phyloP scores from a whole-genome alignment of 2,888 invertebrate genomes.

The Frankliniella intonsa region DNA sequence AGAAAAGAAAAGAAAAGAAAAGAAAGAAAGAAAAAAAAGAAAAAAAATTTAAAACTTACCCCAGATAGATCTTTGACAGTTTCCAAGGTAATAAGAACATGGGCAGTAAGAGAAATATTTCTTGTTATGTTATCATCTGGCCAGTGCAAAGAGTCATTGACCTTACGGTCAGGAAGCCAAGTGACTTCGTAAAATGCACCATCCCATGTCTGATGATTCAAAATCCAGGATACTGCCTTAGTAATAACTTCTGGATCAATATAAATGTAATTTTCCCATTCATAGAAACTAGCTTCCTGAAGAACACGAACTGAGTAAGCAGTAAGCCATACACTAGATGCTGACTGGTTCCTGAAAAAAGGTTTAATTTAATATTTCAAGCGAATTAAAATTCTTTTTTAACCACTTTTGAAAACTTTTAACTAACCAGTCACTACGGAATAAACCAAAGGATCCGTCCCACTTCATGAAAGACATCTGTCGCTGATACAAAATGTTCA shows the following conservation, averaged over 20 bases:
- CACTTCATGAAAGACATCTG: slow-evolving; percentile 86
- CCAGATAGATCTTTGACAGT: slow-evolving; percentile 74
- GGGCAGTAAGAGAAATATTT: slow-evolving; percentile 88
- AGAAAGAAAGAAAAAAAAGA: slow-evolving; percentile 31
- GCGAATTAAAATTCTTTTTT: slow-evolving; percentile 29
- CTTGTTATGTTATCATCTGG: slow-evolving; percentile 56
- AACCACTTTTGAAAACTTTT: slow-evolving; percentile 27
- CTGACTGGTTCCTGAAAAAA: slow-evolving; percentile 68
- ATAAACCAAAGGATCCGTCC: slow-evolving; percentile 87
- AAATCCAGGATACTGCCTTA: slow-evolving; percentile 78
- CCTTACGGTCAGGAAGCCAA: slow-evolving; percentile 82
- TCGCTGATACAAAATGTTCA: slow-evolving; percentile 86
- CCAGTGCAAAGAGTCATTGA: slow-evolving; percentile 66
- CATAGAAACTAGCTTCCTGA: slow-evolving; percentile 89
- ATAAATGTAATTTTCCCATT: slow-evolving; percentile 95
- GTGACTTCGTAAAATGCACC: slow-evolving; percentile 88
- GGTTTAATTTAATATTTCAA: slow-evolving; percentile 31
- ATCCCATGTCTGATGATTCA: slow-evolving; percentile 75
- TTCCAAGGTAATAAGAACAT: slow-evolving; percentile 83
- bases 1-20: slow-evolving; percentile 29
- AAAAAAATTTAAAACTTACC: slow-evolving; percentile 44
- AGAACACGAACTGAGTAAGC: slow-evolving; percentile 84
- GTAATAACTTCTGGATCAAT: slow-evolving; percentile 82
- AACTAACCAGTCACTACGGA: slow-evolving; percentile 81
- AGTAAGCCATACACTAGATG: slow-evolving; percentile 86